Base-by-base conservation (phyloP, 1,140 invertebrate species). In the Hormaphis cornu region DNA sequence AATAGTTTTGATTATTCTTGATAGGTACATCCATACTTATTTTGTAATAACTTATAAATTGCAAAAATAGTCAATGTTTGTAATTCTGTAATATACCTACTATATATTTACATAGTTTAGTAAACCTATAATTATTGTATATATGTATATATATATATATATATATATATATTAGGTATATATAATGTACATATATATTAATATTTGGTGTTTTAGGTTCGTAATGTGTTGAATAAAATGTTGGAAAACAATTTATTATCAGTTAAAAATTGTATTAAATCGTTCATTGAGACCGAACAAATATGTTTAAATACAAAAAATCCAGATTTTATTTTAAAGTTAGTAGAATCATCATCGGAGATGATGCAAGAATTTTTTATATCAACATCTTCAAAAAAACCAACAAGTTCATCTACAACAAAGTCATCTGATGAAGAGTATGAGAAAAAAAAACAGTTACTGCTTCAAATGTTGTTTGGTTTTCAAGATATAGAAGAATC, bases 261-360 rank as follows among this genome's bases (percentile, higher is more conserved):
- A 12, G 46, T 63, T 30, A 63, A 63, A 63, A 24, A 63, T 18
- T 63, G 44, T 46, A 46, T 63, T 22, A 28, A n/a, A 46, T 46
- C 58, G 3, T 63, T 44, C 16, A 63, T 63, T 33, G 40, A 63
- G 28, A 63, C 58, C 1, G 28, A 63, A 35, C 58, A 63, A 3
- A 26, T 24, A 18, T 63, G 58, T 20, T 30, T 63, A 30, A 44
- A 63, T 7, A 63, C 58, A 14, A 44, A 22, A 30, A 63, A 63
- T 1, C 40, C 58, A 28, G 58, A 63, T 44, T 63, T 63, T 3
- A 63, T 63, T 4, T 30, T 46, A 20, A 24, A 63, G 16, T 18
- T 63, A 46, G 58, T 63, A 8, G 46, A 63, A 22, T 44, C 37
- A 1, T 42, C 22, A 14, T 8, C 7, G 14, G 26, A 63, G 18